Evolutionary conservation across 1,140 invertebrate species (phyloP), one percentile per base, ranked within the genome.

Genomic region (Drosophila malerkotliana): DNA sequence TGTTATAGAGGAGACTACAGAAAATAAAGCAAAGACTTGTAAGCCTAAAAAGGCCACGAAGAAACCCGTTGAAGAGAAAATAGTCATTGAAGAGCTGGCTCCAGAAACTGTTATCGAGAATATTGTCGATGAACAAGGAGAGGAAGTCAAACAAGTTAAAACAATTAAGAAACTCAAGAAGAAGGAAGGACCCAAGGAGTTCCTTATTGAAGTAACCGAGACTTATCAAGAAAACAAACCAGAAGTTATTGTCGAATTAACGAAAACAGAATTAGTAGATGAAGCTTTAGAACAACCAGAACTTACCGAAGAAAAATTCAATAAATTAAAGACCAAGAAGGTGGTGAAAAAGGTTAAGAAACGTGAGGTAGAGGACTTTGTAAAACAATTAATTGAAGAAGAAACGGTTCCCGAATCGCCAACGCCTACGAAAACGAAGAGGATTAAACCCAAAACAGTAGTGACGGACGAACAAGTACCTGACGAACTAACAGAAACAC

Each of bases 51-150:
- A 90, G 54, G 64, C 34, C 10, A 47, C 2, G 1, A 59, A 72
- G 15, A 69, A 77, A 41, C 32, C 92, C 75, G 51, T 61, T 59
- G 56, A 91, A 76, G 32, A 92, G 75, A 68, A 39, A 3, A 71
- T 84, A 34, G 47, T 68, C 9, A 78, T 92, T 51, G 89, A 92
- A 79, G 92, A 92, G 72, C 55, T 81, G 52, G 77, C 90, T 30
- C 90, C 92, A 26, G 85, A 90, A 74, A 83, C 79, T 15, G 47
- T 67, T 28, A 78, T 76, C 14, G 78, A 89, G 41, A 58, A 93
- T 72, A 77, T 92, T 3, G 44, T 81, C n/a, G 80, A 91, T 6
- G 93, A 92, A 37, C 92, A 91, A 9, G 82, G 91, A 14, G 92
- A 92, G 18, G 61, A 82, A 53, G 69, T 84, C 10, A 90, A 76